Conservation (phyloP, 2,888 invertebrate genomes). For the Odontocolon sp. region DNA sequence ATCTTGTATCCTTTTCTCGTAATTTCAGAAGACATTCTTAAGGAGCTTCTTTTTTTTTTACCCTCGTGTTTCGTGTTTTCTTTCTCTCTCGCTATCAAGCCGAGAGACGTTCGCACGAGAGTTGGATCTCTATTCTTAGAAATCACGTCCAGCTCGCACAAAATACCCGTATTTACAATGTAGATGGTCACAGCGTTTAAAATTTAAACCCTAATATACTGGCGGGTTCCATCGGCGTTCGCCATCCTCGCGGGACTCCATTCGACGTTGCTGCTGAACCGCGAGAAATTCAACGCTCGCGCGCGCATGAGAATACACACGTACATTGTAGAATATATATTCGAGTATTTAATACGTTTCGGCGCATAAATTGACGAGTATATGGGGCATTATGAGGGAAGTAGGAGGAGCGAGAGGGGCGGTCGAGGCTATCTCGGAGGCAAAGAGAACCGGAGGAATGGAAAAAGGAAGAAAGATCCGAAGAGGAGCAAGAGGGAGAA, state of each 20-base stretch:
- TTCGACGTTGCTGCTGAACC: slow-evolving; percentile 43
- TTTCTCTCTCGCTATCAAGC: slow-evolving; percentile 35
- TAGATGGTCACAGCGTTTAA: slow-evolving; percentile 75
- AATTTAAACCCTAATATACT: slow-evolving; percentile 77
- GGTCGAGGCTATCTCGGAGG: slow-evolving; percentile 26
- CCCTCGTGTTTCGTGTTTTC: slow-evolving; percentile 16
- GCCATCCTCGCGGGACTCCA: slow-evolving; percentile 33
- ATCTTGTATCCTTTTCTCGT: slow-evolving; percentile 10
- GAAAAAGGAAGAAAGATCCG: slow-evolving; percentile 13
- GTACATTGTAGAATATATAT: slow-evolving; percentile 63
- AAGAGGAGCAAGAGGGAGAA: slow-evolving; percentile 43
- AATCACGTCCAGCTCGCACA: slow-evolving; percentile 66
- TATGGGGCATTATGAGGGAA: slow-evolving; percentile 77
- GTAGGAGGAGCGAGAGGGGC: slow-evolving; percentile 62
- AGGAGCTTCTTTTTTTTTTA: not conserved
- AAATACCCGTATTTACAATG: slow-evolving; percentile 77
- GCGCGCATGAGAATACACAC: slow-evolving; percentile 39
- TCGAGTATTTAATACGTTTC: slow-evolving; percentile 78
- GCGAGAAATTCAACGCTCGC: slow-evolving; percentile 52
- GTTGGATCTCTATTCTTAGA: slow-evolving; percentile 74
- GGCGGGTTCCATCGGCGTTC: slow-evolving; percentile 54
- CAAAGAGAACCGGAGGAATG: slow-evolving; percentile 25
- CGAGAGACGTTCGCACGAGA: slow-evolving; percentile 47
- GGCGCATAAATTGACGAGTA: slow-evolving; percentile 79
- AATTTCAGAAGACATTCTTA: slow-evolving; percentile 24